Base-by-base conservation (phyloP, 2,888 invertebrate species). In the Pomacea canaliculata region DNA sequence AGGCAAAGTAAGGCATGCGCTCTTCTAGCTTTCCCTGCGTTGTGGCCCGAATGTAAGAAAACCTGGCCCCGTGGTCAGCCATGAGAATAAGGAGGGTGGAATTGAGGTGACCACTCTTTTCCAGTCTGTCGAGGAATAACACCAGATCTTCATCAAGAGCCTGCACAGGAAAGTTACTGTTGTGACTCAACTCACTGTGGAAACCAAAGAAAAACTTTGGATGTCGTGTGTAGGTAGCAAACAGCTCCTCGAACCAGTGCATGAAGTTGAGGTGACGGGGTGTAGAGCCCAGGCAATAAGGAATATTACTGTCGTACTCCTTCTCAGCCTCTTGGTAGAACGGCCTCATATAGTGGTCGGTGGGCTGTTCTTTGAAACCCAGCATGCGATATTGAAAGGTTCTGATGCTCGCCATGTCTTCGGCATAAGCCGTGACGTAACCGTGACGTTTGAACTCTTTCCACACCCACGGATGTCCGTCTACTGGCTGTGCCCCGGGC, bases 11-110 rank as follows among this genome's bases (percentile, higher is more conserved):
- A 0, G 98, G 98, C 77, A 97, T 89, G 1, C 98, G 93, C 89
- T 98, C 97, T 86, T 98, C 98, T 77, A 96, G 93, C 90, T 97
- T 96, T 0, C 97, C 98, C 90, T 97, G 97, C 12, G 96, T 92
- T 0, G 97, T 97, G 84, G 95, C 94, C 0, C 98, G 93, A 12
- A 97, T 93, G 73, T 94, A 93, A 0, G 95, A 94, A 91, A 95
- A 97, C 88, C 97, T 85, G 8, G 87, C 84, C 0, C 98, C 98
- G 90, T 98, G 98, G 91, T 98, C 98, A 8, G 96, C 95, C 96
- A 98, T 96, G 7, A 98, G 88, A 75, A 98, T 94, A 0, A 98
- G 91, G 81, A 98, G 88, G 0, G 97, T 96, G 83, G 96, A 94
- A 80, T 97, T 94, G 37, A 97, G 91, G 63, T 93, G 91, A 0